A percentile compares a stretch with the other conserved stretches of the same genome.
Conservation (phyloP, 2,888 invertebrate genomes). For the Chymomyza procnemis region DNA sequence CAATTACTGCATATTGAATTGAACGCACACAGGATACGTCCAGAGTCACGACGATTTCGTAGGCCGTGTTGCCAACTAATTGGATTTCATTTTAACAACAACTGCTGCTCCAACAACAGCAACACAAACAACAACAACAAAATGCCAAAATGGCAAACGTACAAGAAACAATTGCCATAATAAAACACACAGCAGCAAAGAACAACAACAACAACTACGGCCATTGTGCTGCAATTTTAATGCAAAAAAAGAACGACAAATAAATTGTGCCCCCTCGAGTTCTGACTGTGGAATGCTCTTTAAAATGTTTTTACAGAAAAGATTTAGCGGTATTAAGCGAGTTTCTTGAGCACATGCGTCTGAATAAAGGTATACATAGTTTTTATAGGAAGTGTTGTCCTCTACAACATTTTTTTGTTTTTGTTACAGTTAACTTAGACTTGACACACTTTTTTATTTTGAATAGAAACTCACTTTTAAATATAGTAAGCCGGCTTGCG, state of each 20-base stretch:
- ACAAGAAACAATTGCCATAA: conserved; percentile 23
- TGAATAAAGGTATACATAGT: too few relatives aligned
- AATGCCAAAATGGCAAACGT: conserved; percentile 43
- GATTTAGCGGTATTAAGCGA: too few relatives aligned
- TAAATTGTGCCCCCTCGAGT: conserved; percentile 55
- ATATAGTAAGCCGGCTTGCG: too few relatives aligned
- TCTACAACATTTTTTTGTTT: too few relatives aligned
- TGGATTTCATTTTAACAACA: conserved; percentile 70
- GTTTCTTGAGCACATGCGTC: too few relatives aligned
- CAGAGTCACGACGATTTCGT: conserved; percentile 25
- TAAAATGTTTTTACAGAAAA: not conserved
- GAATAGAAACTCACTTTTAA: too few relatives aligned
- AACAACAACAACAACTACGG: conserved; percentile 42
- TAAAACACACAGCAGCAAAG: conserved; percentile 26
- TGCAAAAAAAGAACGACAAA: conserved; percentile 58
- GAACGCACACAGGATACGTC: conserved; percentile 5
- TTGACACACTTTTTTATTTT: too few relatives aligned
- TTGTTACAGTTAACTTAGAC: too few relatives aligned
- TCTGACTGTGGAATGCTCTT: not conserved
- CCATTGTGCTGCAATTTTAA: conserved; percentile 76
- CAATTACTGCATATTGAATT: conserved; percentile 66
- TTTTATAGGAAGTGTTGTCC: too few relatives aligned
- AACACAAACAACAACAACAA: conserved; percentile 22
- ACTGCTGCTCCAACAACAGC: conserved; percentile 37
- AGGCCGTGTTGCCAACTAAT: conserved; percentile 68